A percentile compares a stretch with the other conserved stretches of the same genome.
These are phyloP conservation scores for Gastrophryne carolinensis DNA, from an alignment of 2,797 vertebrate species.

Conservation along the genomic window DNA sequence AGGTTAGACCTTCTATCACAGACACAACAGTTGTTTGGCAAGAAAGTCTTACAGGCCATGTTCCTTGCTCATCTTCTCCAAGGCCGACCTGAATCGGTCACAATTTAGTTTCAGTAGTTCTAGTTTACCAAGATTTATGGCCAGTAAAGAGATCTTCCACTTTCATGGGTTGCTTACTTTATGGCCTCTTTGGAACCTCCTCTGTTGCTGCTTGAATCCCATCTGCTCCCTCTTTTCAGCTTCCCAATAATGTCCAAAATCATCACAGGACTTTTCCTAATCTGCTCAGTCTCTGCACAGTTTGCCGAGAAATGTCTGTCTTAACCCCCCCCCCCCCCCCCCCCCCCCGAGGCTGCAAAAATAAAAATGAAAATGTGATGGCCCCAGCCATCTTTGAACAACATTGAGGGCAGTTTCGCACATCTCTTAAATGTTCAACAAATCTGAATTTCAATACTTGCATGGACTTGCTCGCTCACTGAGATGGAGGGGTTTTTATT, in stretches of 20 bases:
- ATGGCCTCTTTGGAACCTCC: neutral
- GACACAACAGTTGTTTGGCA: no score
- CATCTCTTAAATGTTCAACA: constrained; percentile 24
- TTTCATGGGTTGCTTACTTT: no score
- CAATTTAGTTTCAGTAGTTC: no score
- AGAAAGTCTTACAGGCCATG: no score
- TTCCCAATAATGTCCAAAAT: constrained; percentile 10
- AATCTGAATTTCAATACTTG: constrained; percentile 40
- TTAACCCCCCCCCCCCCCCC: no score
- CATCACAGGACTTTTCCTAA: constrained; percentile 12
- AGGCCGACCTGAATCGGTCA: no score
- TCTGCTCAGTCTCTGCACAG: constrained; percentile 3
- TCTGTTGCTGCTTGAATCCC: neutral
- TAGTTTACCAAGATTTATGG: no score
- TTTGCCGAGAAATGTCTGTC: neutral
- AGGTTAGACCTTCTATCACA: no score
- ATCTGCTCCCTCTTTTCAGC: constrained; percentile 20
- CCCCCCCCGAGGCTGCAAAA: no score
- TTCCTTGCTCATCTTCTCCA: no score
- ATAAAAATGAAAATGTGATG: neutral
- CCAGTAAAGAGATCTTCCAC: neutral
- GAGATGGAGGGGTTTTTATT: constrained; percentile 32
- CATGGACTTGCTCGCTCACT: no score
- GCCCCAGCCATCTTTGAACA: neutral
- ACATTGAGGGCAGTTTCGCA: neutral